Evolutionary conservation across 2,113 vertebrate species (phyloP), one percentile per base, ranked within the genome.

Genomic region (Leucopsar rothschildi): DNA sequence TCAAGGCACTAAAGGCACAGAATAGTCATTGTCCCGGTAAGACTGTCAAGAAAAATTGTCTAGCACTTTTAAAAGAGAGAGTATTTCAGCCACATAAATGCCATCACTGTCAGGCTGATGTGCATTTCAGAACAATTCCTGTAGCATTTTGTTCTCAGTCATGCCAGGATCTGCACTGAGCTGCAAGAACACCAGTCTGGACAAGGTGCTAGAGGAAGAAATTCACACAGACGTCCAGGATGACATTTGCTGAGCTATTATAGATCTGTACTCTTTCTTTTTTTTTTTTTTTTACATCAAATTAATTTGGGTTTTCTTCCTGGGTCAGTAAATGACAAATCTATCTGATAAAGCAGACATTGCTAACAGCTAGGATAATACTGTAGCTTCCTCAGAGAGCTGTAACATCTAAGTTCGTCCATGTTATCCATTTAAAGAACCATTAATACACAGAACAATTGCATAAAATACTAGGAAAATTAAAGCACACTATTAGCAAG

Each of bases 71-170:
- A 52, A 85, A 72, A 73, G 45, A 79, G 71, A 77, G 57, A 88
- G 45, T 53, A 73, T 83, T 96, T 90, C 85, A 88, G 88, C 82
- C 90, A 92, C 40, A 47, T 52, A 92, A 95, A 96, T 88, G 88
- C 76, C 93, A 93, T 75, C 64, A 47, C 68, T 90, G 90, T 94
- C 95, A 90, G 93, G n/a, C 76, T 96, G 93, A 94, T 94, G 90
- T 68, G 79, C 82, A 88, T 88, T 93, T 91, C 79, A 83, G 76
- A 88, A 63, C 60, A 90, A 83, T 88, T 70, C 56, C 66, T 66
- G 79, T 47, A 88, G 64, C 82, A 86, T 86, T 94, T 94, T 90
- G 44, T 88, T 82, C 64, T 93, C 82, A 88, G 71, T 64, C 68
- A 52, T 14, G 82, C 56, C 79, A 81, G 33, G 60, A 83, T 77